Conservation (phyloP, 2,888 invertebrate species). For the Globia sparganii region DNA sequence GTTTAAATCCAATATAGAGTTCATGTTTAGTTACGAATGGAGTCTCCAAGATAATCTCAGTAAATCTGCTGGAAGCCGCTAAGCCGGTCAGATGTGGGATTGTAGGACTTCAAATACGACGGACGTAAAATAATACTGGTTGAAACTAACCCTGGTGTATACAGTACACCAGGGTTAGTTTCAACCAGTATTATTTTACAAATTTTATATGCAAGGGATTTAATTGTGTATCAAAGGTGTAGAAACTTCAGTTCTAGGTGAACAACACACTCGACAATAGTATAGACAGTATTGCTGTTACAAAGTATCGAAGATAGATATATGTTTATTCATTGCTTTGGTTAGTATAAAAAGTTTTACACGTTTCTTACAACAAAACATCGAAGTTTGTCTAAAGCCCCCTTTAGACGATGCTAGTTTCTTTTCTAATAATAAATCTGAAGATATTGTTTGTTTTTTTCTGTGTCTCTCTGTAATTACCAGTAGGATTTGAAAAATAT, state of each 20-base stretch:
- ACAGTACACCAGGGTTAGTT: constrained; percentile 33
- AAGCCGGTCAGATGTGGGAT: constrained; percentile 74
- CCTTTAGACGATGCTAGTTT: too few relatives aligned
- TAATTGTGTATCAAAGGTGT: neutral
- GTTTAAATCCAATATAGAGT: constrained; percentile 65
- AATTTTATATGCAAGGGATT: constrained; percentile 15
- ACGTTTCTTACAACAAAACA: too few relatives aligned
- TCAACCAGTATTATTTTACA: constrained; percentile 39
- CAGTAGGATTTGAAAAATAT: too few relatives aligned
- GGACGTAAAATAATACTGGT: too few relatives aligned
- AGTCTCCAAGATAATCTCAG: constrained; percentile 79
- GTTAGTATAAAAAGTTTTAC: too few relatives aligned
- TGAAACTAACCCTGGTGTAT: too few relatives aligned
- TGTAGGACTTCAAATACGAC: constrained; percentile 83
- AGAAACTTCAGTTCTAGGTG: neutral
- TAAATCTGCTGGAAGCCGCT: constrained; percentile 84
- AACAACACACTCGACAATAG: neutral
- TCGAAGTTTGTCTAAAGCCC: too few relatives aligned
- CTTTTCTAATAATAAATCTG: too few relatives aligned
- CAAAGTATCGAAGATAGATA: neutral
- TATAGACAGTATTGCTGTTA: neutral
- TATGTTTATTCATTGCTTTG: too few relatives aligned
- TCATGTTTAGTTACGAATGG: constrained; percentile 60
- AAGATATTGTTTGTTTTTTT: too few relatives aligned
- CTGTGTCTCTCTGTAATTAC: too few relatives aligned